A percentile compares a stretch with the other conserved stretches of the same genome.
These are phyloP conservation scores for Drosophila sturtevanti DNA, from an alignment of 1,140 invertebrate genomes.

Conservation along the genomic window DNA sequence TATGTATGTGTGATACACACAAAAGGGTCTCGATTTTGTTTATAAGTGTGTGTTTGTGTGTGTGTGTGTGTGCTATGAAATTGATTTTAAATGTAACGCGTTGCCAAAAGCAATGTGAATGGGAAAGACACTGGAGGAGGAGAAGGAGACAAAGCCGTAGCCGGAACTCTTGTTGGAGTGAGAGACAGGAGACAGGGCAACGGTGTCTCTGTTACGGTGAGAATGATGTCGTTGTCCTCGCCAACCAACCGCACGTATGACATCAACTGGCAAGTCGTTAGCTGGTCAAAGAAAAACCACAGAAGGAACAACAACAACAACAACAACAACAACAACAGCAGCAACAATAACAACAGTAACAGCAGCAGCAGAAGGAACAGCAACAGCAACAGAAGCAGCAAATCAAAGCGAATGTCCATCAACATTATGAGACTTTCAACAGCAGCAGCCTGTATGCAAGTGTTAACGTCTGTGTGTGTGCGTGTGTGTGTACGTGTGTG, in stretches of 20 bases:
- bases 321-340: slow-evolving; percentile 14
- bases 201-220: slow-evolving; percentile 26
- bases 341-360: slow-evolving; percentile 25
- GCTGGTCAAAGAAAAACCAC: slow-evolving; percentile 51
- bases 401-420: slow-evolving; percentile 79
- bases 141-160: slow-evolving; percentile 10
- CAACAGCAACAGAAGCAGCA: slow-evolving; percentile 30
- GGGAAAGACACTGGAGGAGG: slow-evolving; percentile 8
- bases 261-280: slow-evolving; percentile 77
- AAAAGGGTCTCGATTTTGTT: slow-evolving; percentile 27
- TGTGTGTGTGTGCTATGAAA: slow-evolving; percentile 53
- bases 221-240: slow-evolving; percentile 43
- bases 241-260: slow-evolving; percentile 61
- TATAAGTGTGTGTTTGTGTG: slow-evolving; percentile 4
- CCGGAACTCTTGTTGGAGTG: neutral
- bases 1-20: slow-evolving; percentile 17
- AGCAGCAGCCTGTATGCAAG: slow-evolving; percentile 17
- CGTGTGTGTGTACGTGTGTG: slow-evolving; percentile 4
- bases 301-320: slow-evolving; percentile 48
- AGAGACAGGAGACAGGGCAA: slow-evolving; percentile 31
- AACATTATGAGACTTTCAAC: slow-evolving; percentile 71
- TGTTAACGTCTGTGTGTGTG: neutral
- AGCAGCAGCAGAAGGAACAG: slow-evolving; percentile 27
- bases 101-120: slow-evolving; percentile 48
- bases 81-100: slow-evolving; percentile 75